phyloP scores from a whole-genome alignment of 2,888 invertebrate genomes.

The Pachymerium ferrugineum region DNA sequence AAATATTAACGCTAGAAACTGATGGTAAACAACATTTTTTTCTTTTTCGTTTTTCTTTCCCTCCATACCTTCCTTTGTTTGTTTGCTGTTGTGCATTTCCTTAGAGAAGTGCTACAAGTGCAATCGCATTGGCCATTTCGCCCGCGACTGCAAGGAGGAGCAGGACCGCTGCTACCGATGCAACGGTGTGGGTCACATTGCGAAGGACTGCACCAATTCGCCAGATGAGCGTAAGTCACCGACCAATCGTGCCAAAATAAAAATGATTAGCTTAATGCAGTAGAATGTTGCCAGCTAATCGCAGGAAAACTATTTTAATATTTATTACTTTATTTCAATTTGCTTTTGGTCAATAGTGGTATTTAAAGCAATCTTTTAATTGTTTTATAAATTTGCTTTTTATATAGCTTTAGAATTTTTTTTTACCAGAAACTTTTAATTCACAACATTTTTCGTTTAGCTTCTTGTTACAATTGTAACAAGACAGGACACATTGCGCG shows the following conservation, averaged over 20 bases:
- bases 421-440: too few species aligned
- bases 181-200: conserved; percentile 88
- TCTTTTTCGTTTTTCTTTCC: conserved; percentile 31
- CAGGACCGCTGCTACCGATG: conserved; percentile 68
- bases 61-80: conserved; percentile 31
- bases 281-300: background rate
- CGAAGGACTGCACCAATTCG: conserved; percentile 79
- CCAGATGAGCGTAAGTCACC: conserved; percentile 45
- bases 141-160: conserved; percentile 88
- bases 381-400: background rate
- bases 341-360: background rate
- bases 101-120: conserved; percentile 90
- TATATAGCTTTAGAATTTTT: background rate
- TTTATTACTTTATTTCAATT: background rate
- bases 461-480: conserved; percentile 93
- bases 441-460: conserved; percentile 41
- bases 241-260: background rate
- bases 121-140: conserved; percentile 87
- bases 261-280: background rate
- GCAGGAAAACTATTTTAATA: background rate
- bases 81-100: conserved; percentile 30
- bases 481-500: conserved; percentile 81
- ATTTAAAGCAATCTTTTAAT: background rate
- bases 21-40: conserved; percentile 19
- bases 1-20: background rate